Evolutionary conservation across 2,113 vertebrate genomes (phyloP), one percentile per base, ranked within the genome.

Genomic region (Thryonomys swinderianus): DNA sequence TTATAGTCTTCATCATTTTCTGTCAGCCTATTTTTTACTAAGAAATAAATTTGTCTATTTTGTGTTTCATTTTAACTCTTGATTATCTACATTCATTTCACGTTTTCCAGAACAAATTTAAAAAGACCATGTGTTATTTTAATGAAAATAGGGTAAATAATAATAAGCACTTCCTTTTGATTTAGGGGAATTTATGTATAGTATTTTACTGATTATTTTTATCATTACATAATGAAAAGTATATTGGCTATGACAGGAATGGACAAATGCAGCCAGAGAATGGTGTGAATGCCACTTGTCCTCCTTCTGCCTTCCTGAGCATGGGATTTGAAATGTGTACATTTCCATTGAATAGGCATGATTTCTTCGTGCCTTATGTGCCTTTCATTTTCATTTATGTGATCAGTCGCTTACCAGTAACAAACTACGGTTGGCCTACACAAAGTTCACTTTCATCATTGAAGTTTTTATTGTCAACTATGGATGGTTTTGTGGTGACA

Each of bases 201-300:
- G 6, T n/a, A 6, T 73, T 64, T n/a, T 48, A 20, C 67, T 4
- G 55, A 62, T 27, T 88, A 40, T 30, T 90, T 16, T 78, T 25
- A 61, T 89, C 11, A 67, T 67, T 18, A 45, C 3, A 69, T 53
- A 79, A 40, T 87, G 27, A 82, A 93, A 86, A 3, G 16, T 3
- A 71, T 0, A 78, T 20, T 61, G 40, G 0, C 30, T 30, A 40
- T 81, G 8, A 81, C 1, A 53, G 37, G 20, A 53, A 73, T 34
- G 2, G n/a, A 59, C 48, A 69, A 30, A 61, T 40, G 17, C 32
- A 11, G 17, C 5, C 59, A n/a, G 21, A 92, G 25, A 78, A 3
- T 9, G 45, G 11, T 0, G 59, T 13, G 1, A 48, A 51, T 18
- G 32, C 13, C 69, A 0, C 59, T 30, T 20, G 6, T 32, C 1